phyloP scores from a whole-genome alignment of 2,888 invertebrate species.

The Lacanobia oleracea region DNA sequence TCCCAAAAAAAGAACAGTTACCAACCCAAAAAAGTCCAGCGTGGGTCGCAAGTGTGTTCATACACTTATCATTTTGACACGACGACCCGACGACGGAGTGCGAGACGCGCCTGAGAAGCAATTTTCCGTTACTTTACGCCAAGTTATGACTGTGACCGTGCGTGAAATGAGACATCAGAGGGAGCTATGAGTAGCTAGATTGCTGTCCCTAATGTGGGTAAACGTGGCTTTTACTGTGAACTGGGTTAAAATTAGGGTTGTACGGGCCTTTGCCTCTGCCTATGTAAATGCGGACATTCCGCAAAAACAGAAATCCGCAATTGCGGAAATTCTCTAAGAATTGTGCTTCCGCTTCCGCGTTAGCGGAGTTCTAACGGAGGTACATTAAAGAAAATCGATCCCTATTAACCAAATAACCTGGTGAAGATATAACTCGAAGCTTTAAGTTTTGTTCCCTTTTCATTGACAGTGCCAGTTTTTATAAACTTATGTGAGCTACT shows the following conservation, averaged over 20 bases:
- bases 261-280: background rate
- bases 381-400: background rate
- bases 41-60: conserved; percentile 39
- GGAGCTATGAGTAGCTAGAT: conserved; percentile 62
- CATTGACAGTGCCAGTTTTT: too few species aligned
- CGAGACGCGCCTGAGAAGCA: conserved; percentile 66
- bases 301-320: background rate
- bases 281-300: background rate
- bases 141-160: conserved; percentile 67
- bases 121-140: conserved; percentile 71
- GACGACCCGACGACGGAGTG: conserved; percentile 48
- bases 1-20: background rate
- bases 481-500: background rate
- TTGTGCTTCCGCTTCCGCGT: background rate
- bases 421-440: background rate
- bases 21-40: conserved; percentile 7
- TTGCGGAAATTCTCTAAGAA: background rate
- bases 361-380: background rate
- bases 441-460: background rate
- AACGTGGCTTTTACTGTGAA: conserved; percentile 39
- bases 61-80: conserved; percentile 49
- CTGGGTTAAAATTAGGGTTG: conserved; percentile 43
- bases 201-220: conserved; percentile 55
- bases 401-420: background rate
- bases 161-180: conserved; percentile 68